A percentile compares a stretch with the other conserved stretches of the same genome.
These are phyloP conservation scores for Lamproptera curius DNA, from an alignment of 2,888 invertebrate genomes.

Conservation along the genomic window DNA sequence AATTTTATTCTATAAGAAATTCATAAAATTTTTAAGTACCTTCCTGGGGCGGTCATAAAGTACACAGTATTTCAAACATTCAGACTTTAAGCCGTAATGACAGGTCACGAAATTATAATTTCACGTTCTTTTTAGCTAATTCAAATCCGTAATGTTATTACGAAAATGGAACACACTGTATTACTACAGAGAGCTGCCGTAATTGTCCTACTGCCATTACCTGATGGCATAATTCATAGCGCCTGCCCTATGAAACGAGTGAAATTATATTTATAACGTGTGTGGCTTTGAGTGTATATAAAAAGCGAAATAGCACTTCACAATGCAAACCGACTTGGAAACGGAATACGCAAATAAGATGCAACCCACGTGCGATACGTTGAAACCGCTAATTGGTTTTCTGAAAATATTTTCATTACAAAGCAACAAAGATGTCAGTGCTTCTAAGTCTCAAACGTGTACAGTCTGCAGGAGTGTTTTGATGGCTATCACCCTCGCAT, in stretches of 20 bases:
- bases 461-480: conserved; percentile 27
- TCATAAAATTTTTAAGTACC: too few species aligned
- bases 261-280: too few species aligned
- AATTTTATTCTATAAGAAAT: too few species aligned
- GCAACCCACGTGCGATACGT: conserved; percentile 30
- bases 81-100: too few species aligned
- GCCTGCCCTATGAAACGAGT: too few species aligned
- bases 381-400: conserved; percentile 37
- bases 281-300: not conserved
- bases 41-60: too few species aligned
- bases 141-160: too few species aligned
- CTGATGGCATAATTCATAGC: not conserved
- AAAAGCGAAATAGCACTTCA: not conserved
- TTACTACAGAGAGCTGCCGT: not conserved
- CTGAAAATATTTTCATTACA: conserved; percentile 46
- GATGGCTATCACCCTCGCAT: conserved; percentile 32
- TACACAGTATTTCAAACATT: too few species aligned
- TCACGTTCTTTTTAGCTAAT: too few species aligned
- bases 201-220: conserved; percentile 5
- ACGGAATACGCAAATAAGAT: conserved; percentile 16
- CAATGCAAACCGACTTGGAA: conserved; percentile 11
- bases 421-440: conserved; percentile 27
- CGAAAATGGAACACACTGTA: not conserved
- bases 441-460: conserved; percentile 15
- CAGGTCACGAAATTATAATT: too few species aligned